Conservation (phyloP, 1,140 invertebrate species). For the Ladona fulva region DNA sequence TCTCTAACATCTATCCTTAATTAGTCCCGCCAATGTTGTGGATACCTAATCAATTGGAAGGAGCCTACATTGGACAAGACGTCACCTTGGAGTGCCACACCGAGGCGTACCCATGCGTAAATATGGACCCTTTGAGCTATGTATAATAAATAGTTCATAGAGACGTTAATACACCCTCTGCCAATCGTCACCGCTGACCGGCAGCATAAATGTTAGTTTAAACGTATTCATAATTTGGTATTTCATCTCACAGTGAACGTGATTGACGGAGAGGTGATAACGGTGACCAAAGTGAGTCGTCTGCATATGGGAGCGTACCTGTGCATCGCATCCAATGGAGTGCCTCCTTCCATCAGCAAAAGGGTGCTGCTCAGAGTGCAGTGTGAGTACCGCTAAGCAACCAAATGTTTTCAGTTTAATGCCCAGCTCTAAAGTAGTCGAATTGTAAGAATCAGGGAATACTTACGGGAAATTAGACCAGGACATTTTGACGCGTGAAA, state of each 20-base stretch:
- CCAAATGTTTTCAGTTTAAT: no score
- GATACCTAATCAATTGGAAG: slow-evolving; percentile 76
- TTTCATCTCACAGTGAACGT: slow-evolving; percentile 45
- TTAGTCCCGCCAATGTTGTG: slow-evolving; percentile 83
- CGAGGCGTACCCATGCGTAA: slow-evolving; percentile 83
- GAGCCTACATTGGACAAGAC: slow-evolving; percentile 70
- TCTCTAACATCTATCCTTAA: no score
- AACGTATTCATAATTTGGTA: no score
- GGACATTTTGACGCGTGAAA: no score
- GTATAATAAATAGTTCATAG: no score
- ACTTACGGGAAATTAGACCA: no score
- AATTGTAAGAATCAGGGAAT: no score
- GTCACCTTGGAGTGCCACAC: slow-evolving; percentile 75
- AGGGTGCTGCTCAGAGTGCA: slow-evolving; percentile 71
- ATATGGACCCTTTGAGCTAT: no score
- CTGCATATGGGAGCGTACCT: slow-evolving; percentile 86
- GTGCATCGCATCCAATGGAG: slow-evolving; percentile 67
- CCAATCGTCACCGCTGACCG: no score
- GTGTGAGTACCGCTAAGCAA: slow-evolving; percentile 72
- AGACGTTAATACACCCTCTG: no score
- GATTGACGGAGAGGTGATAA: slow-evolving; percentile 58
- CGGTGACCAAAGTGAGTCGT: slow-evolving; percentile 67
- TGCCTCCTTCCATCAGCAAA: slow-evolving; percentile 73
- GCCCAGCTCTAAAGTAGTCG: no score
- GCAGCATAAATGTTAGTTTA: no score